These are phyloP conservation scores for Aphelenchoides besseyi DNA, from an alignment of 1,140 invertebrate genomes.

Conservation along the genomic window DNA sequence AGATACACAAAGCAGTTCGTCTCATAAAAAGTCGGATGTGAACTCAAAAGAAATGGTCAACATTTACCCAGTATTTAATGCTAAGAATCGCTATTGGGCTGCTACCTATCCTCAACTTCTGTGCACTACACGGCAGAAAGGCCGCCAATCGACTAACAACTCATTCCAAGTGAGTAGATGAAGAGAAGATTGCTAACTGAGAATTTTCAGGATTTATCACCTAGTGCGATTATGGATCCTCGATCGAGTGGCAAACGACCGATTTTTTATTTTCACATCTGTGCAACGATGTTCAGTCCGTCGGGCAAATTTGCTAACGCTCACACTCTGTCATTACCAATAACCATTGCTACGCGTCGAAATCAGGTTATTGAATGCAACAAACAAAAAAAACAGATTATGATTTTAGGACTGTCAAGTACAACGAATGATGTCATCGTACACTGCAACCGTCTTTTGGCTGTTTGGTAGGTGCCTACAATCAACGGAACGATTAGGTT, in stretches of 20 bases:
- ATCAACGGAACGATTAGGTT: not conserved
- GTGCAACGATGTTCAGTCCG: conserved; percentile 61
- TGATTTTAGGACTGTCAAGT: conserved; percentile 55
- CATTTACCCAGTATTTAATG: conserved; percentile 60
- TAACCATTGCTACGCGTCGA: conserved; percentile 59
- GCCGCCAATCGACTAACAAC: conserved; percentile 57
- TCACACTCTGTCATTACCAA: conserved; percentile 60
- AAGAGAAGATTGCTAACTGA: conserved; percentile 11
- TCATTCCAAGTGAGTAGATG: conserved; percentile 54
- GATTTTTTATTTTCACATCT: conserved; percentile 62
- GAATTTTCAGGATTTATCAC: conserved; percentile 52
- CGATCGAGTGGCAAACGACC: conserved; percentile 57
- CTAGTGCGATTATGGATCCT: conserved; percentile 46
- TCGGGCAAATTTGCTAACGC: conserved; percentile 59
- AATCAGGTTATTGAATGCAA: conserved; percentile 32
- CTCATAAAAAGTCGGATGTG: conserved; percentile 62
- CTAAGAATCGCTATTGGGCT: conserved; percentile 57
- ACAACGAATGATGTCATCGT: conserved; percentile 57
- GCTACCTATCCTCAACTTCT: conserved; percentile 61
- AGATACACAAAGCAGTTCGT: conserved; percentile 48
- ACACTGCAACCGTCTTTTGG: conserved; percentile 58
- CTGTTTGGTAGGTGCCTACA: conserved; percentile 33
- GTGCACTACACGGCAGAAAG: conserved; percentile 61
- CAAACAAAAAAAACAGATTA: conserved; percentile 15
- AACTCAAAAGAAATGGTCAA: conserved; percentile 61